These are phyloP conservation scores for Teleiodes luculella DNA, from an alignment of 2,888 invertebrate genomes.

Conservation along the genomic window DNA sequence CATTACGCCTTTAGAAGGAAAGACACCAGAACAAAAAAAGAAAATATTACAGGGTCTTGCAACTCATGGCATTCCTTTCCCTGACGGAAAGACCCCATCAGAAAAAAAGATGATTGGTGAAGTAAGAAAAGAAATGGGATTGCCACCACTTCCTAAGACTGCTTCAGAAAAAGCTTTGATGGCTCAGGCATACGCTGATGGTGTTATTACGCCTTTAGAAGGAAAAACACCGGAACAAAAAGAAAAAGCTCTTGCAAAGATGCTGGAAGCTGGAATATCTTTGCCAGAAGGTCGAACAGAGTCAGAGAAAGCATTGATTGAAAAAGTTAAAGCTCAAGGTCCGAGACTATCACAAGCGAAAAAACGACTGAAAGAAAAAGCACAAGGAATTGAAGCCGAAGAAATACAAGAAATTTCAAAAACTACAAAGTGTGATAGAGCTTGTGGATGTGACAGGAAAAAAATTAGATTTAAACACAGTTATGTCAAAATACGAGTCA, in stretches of 20 bases:
- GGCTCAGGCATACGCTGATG: conserved; percentile 28
- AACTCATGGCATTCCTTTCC: conserved; percentile 24
- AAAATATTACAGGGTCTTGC: conserved; percentile 22
- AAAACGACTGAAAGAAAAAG: not conserved
- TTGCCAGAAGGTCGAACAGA: conserved; percentile 34
- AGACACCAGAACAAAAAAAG: conserved; percentile 29
- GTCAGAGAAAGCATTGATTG: conserved; percentile 32
- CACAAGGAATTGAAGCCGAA: conserved; percentile 28
- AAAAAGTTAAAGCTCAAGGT: conserved; percentile 22
- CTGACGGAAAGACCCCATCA: conserved; percentile 39
- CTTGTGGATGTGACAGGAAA: conserved; percentile 58
- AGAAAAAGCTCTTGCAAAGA: conserved; percentile 30
- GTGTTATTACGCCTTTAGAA: conserved; percentile 30
- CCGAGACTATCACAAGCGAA: not conserved
- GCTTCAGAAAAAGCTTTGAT: conserved; percentile 8
- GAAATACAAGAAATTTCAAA: conserved; percentile 47
- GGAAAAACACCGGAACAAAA: conserved; percentile 34
- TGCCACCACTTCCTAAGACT: conserved; percentile 34
- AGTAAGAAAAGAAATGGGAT: conserved; percentile 25
- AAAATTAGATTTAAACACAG: conserved; percentile 63
- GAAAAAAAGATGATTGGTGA: conserved; percentile 35
- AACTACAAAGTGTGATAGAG: conserved; percentile 53
- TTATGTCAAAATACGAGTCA: conserved; percentile 58
- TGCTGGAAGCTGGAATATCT: conserved; percentile 30
- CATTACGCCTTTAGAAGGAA: conserved; percentile 30